A percentile compares a stretch with the other conserved stretches of the same genome.
phyloP scores from a whole-genome alignment of 35 echinoderm and acorn worm genomes.

The Eucidaris tribuloides region DNA sequence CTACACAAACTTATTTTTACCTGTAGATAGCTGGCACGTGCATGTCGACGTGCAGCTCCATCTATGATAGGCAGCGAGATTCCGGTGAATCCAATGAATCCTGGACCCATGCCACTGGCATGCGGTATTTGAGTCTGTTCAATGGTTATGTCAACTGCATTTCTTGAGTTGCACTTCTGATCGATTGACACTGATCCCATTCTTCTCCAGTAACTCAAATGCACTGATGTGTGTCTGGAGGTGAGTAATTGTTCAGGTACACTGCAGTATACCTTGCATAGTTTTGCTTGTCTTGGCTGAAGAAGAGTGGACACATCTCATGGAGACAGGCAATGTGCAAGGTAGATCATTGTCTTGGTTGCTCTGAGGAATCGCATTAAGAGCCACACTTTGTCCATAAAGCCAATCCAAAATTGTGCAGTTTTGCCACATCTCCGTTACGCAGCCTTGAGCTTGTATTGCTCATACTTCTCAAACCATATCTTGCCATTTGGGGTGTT shows the following conservation, averaged over 20 bases:
- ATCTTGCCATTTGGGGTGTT: conserved; percentile 39
- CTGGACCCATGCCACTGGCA: conserved; percentile 26
- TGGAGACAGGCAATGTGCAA: conserved; percentile 50
- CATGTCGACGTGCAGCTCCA: conserved; percentile 44
- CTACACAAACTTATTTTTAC: too few species aligned
- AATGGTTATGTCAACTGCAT: conserved; percentile 47
- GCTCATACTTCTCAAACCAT: conserved; percentile 52
- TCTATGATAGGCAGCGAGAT: conserved; percentile 38
- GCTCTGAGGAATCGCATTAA: conserved; percentile 20
- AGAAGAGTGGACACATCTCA: conserved; percentile 52
- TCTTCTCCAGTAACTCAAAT: conserved; percentile 32
- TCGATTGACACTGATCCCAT: conserved; percentile 47
- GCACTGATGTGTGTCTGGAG: conserved; percentile 38
- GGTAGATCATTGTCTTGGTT: conserved; percentile 57
- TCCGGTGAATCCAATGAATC: conserved; percentile 43
- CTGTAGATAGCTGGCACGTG: conserved; percentile 43
- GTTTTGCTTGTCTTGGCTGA: conserved; percentile 45
- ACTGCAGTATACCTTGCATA: conserved; percentile 49
- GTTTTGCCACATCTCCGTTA: conserved; percentile 38
- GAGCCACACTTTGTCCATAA: conserved; percentile 39
- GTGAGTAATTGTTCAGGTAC: conserved; percentile 37
- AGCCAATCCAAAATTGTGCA: conserved; percentile 30
- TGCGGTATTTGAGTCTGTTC: conserved; percentile 47
- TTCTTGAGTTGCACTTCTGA: conserved; percentile 38
- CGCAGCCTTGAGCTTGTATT: conserved; percentile 38